Evolutionary conservation across 92 coral and sea anemone species (phyloP).

Genomic region (Desmophyllum pertusum): DNA sequence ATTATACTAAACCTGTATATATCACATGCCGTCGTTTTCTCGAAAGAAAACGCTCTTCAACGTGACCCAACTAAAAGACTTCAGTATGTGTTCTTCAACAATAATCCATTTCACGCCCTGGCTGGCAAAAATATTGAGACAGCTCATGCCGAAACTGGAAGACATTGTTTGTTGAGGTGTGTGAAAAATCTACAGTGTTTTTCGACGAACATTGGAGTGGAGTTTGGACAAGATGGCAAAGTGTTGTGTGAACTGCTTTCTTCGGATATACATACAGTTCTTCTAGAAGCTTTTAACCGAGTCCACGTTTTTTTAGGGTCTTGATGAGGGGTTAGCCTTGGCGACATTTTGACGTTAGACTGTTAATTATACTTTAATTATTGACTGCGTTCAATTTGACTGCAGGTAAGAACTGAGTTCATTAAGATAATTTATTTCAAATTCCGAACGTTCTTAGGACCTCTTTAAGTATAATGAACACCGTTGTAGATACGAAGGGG

Average conservation of each 20-base stretch:
- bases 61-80: neutral
- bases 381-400: too few relatives aligned
- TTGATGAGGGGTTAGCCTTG: too few relatives aligned
- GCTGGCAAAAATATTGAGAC: neutral
- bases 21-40: neutral
- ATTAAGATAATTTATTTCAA: too few relatives aligned
- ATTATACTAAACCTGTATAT: too few relatives aligned
- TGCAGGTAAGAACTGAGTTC: too few relatives aligned
- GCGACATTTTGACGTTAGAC: too few relatives aligned
- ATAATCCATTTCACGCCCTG: neutral
- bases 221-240: neutral
- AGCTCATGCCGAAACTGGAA: neutral
- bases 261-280: neutral
- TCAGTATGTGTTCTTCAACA: neutral
- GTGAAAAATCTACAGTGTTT: neutral
- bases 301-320: too few relatives aligned
- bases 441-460: too few relatives aligned
- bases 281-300: neutral
- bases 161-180: neutral
- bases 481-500: too few relatives aligned
- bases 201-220: neutral
- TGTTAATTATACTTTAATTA: too few relatives aligned
- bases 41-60: neutral
- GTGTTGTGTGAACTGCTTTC: neutral
- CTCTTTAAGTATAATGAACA: too few relatives aligned